Evolutionary conservation across 2,113 vertebrate species (phyloP), one percentile per base, ranked within the genome.

Genomic region (Strigops habroptila): DNA sequence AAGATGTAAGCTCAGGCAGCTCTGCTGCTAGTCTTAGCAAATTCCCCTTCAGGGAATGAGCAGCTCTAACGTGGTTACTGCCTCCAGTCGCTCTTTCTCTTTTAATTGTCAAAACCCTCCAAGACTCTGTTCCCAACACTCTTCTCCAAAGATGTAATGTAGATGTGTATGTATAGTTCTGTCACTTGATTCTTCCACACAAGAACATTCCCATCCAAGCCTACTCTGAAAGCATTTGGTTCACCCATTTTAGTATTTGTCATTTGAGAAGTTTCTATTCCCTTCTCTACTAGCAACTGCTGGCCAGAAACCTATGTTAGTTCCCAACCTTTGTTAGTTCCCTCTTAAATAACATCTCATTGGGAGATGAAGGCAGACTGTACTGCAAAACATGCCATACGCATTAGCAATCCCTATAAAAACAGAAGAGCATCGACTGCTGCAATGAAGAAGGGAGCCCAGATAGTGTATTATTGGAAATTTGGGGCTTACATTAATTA

Each of bases 191-290:
- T 96, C 83, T 86, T 87, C 51, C 91, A 19, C 49, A 13, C 33
- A 78, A 35, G 57, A 94, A 43, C 15, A 39, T 31, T 90, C 41
- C 82, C 71, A 69, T 52, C 75, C 53, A 87, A 37, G 24, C 48
- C 52, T 53, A 25, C 62, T 64, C 49, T 2, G 15, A 65, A 95
- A 91, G n/a, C 53, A 90, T 85, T 85, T 87, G 70, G 80, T 94
- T 93, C 75, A 88, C 51, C 76, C 82, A 70, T 24, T 96, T 95
- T 70, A 90, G 78, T 80, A 57, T 95, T 95, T 77, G 86, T 82
- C 85, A 95, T 60, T 88, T 86, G 90, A 96, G 79, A 90, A 74
- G 75, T 88, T 93, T 87, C 93, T 93, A 75, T 67, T 83, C 59
- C 64, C 53, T 82, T 49, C 46, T 74, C 64, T n/a, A 57, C 48